Base-by-base conservation (phyloP, 2,113 vertebrate genomes). In the Ceuthmochares aereus region DNA sequence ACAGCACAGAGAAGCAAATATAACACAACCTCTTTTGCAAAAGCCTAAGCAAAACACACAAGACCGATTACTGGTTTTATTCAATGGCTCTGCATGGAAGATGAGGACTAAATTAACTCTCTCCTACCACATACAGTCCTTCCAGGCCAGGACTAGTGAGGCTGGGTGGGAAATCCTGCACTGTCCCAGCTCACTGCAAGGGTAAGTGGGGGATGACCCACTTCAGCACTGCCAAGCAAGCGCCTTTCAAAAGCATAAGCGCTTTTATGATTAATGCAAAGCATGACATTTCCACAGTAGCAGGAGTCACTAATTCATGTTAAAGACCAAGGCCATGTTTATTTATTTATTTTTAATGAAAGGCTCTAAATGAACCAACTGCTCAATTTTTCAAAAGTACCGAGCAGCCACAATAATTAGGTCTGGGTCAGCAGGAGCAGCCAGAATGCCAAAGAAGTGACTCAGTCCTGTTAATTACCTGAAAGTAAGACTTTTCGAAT, bases 321-420 rank as follows among this genome's bases (percentile, higher is more conserved):
- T 87, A 92, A 87, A 90, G 85, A 89, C 43, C 19, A 56, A 75
- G 58, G 15, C 36, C 68, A 37, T n/a, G 29, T 68, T 70, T 32
- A 43, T 96, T 95, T 95, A 72, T 94, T 95, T 90, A 40, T 78
- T 95, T 93, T 47, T 56, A 93, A 76, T 73, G 18, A 83, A 92
- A 77, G 60, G 76, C n/a, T 77, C 68, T 49, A 88, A 69, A 89
- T 70, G 69, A 92, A 63, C 76, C 47, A 54, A 78, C 47, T 82
- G 85, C 56, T 91, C 80, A 26, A 32, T 93, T 90, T 92, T 96
- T 86, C 60, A 87, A 59, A 92, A 52, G 83, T 74, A 70, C 79
- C 13, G 10, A 93, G 76, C 64, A 60, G 58, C 52, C 68, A 86
- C 76, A 92, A 27, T 70, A 86, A 95, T 84, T 69, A 93, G 79